These are phyloP conservation scores for Proctacanthus coquilletti DNA, from an alignment of 1,140 invertebrate genomes.

Conservation along the genomic window DNA sequence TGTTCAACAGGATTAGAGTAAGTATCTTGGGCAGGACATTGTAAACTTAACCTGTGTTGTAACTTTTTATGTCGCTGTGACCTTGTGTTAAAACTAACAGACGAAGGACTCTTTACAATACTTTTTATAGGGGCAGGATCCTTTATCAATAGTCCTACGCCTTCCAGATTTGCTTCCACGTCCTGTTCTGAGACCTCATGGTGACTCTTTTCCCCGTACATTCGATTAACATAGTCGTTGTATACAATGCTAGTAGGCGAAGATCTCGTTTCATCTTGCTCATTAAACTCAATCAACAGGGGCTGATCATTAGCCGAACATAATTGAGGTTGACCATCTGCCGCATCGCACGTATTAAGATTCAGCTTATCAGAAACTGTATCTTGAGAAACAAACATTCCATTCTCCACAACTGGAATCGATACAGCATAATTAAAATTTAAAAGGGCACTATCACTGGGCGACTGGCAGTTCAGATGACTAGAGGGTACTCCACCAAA, in stretches of 20 bases:
- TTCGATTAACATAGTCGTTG: constrained; percentile 6
- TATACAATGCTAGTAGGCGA: neutral
- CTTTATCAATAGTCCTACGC: neutral
- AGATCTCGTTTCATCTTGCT: neutral
- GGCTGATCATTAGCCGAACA: no score
- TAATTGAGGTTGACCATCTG: no score
- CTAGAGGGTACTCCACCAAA: no score
- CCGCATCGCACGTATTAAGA: no score
- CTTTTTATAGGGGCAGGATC: constrained; percentile 1
- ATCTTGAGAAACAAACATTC: no score
- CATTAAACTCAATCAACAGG: neutral
- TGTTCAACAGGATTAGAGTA: neutral
- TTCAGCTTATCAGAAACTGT: no score
- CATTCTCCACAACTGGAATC: no score
- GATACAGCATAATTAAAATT: no score
- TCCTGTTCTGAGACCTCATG: neutral
- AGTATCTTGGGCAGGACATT: neutral
- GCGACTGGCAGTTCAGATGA: no score
- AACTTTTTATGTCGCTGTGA: neutral
- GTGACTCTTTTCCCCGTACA: neutral
- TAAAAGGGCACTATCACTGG: no score
- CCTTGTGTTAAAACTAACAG: constrained; percentile 4
- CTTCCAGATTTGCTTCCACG: neutral
- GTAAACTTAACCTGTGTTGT: constrained; percentile 1
- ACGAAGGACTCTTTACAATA: constrained; percentile 14